Evolutionary conservation across 2,797 vertebrate species (phyloP).

Genomic region (Danio kyathit): DNA sequence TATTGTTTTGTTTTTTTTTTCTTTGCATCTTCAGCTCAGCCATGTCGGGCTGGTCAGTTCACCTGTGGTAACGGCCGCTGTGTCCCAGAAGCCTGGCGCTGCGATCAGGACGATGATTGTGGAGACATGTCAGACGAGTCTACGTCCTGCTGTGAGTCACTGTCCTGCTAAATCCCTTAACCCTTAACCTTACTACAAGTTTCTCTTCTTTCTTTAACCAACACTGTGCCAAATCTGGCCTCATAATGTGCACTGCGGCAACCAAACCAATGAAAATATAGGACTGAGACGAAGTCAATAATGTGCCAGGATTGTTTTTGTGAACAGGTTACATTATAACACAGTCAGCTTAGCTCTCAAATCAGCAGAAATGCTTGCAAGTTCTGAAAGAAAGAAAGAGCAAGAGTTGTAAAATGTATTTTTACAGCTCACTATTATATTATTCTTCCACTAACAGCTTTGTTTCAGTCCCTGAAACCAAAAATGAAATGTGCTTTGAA

Average conservation of each 20-base stretch:
- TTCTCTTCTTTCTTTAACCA: constrained; percentile 2
- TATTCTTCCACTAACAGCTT: constrained; percentile 10
- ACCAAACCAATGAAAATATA: neutral
- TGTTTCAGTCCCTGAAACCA: constrained; percentile 14
- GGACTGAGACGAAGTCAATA: neutral
- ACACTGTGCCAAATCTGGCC: neutral
- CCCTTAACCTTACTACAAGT: neutral
- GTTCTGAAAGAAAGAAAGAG: neutral
- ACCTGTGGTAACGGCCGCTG: constrained; percentile 94
- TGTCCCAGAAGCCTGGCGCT: constrained; percentile 90
- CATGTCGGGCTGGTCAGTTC: constrained; percentile 91
- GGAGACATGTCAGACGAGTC: constrained; percentile 92
- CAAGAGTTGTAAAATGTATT: neutral
- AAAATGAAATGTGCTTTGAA: too few relatives aligned
- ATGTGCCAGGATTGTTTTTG: neutral
- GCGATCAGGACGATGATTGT: constrained; percentile 95
- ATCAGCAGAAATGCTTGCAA: neutral
- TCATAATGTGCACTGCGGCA: neutral
- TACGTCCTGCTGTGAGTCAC: constrained; percentile 87
- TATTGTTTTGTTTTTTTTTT: neutral
- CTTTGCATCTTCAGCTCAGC: constrained; percentile 80
- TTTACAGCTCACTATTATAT: constrained; percentile 34
- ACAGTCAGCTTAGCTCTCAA: neutral
- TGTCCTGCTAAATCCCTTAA: constrained; percentile 29
- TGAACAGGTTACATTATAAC: neutral